A percentile compares a stretch with the other conserved stretches of the same genome.
These are phyloP conservation scores for Reticulitermes speratus DNA, from an alignment of 1,140 invertebrate species.

Conservation along the genomic window DNA sequence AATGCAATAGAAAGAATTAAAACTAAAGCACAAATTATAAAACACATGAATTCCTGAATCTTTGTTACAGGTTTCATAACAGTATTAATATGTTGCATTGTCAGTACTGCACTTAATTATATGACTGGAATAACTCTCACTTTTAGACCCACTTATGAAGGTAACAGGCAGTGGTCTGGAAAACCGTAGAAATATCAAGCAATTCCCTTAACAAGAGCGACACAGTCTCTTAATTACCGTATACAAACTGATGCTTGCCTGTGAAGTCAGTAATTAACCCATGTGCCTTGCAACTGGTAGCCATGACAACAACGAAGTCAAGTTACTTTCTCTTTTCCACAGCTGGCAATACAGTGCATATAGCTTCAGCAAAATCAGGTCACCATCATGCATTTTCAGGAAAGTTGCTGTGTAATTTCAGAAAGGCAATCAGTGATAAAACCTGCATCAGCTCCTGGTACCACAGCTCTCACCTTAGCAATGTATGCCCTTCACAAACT, in stretches of 20 bases:
- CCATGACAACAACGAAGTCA: neutral
- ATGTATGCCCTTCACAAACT: too few relatives aligned
- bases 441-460: neutral
- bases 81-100: neutral
- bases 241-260: too few relatives aligned
- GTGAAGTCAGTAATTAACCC: neutral
- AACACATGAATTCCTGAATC: too few relatives aligned
- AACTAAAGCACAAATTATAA: too few relatives aligned
- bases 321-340: slow-evolving; percentile 23
- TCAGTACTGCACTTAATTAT: neutral
- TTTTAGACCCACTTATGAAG: too few relatives aligned
- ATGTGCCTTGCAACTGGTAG: neutral
- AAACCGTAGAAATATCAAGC: too few relatives aligned
- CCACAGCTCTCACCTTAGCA: neutral
- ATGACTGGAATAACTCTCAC: too few relatives aligned
- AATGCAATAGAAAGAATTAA: too few relatives aligned
- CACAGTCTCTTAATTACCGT: neutral
- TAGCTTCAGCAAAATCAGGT: slow-evolving; percentile 26
- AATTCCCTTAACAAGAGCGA: neutral
- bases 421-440: neutral
- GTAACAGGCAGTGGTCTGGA: too few relatives aligned
- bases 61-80: neutral
- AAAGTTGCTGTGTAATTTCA: slow-evolving; percentile 20
- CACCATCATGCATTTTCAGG: neutral
- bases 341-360: slow-evolving; percentile 18